Conservation (phyloP, 2,888 invertebrate genomes). For the Bugula neritina region DNA sequence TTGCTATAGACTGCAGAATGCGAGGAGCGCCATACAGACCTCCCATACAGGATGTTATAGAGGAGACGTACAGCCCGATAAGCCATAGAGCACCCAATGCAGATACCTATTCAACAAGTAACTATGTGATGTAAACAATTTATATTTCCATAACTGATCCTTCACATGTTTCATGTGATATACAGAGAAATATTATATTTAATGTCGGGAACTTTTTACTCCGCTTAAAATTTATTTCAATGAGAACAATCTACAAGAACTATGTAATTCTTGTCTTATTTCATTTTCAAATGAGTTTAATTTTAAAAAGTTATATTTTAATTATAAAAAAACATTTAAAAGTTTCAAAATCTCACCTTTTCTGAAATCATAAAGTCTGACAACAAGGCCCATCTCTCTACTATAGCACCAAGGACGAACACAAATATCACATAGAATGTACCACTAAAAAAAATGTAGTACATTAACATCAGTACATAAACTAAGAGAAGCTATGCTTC, state of each 20-base stretch:
- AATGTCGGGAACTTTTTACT: no score
- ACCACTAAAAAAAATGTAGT: slow-evolving; percentile 59
- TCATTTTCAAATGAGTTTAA: no score
- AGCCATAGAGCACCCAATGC: slow-evolving; percentile 66
- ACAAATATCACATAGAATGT: slow-evolving; percentile 83
- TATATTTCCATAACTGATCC: no score
- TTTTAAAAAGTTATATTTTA: no score
- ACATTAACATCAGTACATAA: neutral
- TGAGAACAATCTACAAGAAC: neutral
- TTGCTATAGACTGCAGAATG: slow-evolving; percentile 87
- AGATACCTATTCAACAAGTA: slow-evolving; percentile 41
- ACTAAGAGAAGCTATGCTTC: neutral
- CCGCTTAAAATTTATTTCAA: no score
- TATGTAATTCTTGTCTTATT: no score
- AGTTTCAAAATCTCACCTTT: slow-evolving; percentile 65
- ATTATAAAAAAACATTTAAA: no score
- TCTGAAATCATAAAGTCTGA: slow-evolving; percentile 84
- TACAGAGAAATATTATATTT: no score
- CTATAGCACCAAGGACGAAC: slow-evolving; percentile 81
- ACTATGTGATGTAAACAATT: neutral
- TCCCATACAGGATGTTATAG: slow-evolving; percentile 89
- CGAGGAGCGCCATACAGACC: slow-evolving; percentile 93
- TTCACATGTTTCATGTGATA: no score
- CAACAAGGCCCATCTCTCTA: slow-evolving; percentile 66
- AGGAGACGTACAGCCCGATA: slow-evolving; percentile 88